Base-by-base conservation (phyloP, 2,797 vertebrate species). In the Acanthornis magna region DNA sequence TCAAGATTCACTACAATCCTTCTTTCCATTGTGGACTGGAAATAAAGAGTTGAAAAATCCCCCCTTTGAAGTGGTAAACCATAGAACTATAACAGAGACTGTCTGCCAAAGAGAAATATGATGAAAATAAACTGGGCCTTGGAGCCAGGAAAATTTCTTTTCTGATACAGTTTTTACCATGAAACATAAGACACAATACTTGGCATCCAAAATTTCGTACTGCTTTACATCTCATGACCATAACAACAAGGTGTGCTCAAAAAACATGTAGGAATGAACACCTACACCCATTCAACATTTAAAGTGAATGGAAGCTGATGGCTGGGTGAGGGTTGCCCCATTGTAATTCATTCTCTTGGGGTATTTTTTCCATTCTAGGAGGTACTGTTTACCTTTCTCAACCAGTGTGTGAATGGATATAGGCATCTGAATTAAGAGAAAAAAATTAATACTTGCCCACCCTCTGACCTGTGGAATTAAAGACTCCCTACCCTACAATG, bases 281-380 rank as follows among this genome's bases (percentile, higher is more conserved):
- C 5, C 27, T 74, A 66, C 11, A 61, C 9, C 16, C 20, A 88
- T 62, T 38, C n/a, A 11, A 32, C 29, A 79, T 18, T 43, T 51
- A n/a, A 94, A 92, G 58, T 18, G 8, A 88, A 73, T 25, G 22
- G 32, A 57, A 81, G 9, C 10, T 85, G 58, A 51, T 3, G 2
- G 36, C 3, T 40, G 3, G 3, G 8, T 9, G 2, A 6, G 3
- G 8, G 11, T 29, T 84, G 29, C 17, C 18, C 5, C 13, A 67
- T 30, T 55, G 45, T 8, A 70, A 54, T 30, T 66, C 3, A 63
- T 67, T 74, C 25, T 71, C 20, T 43, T 62, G 25, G 9, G 2
- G 0, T 19, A 80, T 66, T 36, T 51, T 86, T 81, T 14, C 38
- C 22, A 21, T 85, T 82, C 34, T 75, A 65, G 58, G 10, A 53